A percentile compares a stretch with the other conserved stretches of the same genome.
Conservation (phyloP, 2,888 invertebrate genomes). For the Mesorhabditis sp. region DNA sequence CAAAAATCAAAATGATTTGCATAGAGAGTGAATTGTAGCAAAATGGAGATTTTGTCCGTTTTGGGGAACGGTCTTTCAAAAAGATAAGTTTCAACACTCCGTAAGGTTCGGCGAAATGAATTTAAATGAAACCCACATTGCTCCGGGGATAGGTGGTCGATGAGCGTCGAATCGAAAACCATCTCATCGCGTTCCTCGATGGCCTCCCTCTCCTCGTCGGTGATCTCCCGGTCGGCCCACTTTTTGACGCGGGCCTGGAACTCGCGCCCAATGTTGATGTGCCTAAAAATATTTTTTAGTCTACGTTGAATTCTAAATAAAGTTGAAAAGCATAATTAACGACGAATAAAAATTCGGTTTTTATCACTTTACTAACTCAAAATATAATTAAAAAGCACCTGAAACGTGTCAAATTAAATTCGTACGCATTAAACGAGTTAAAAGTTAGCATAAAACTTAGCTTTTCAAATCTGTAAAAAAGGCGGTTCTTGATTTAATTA, state of each 20-base stretch:
- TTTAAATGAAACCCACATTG: constrained; percentile 23
- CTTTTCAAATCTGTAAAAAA: not conserved
- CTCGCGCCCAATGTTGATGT: constrained; percentile 31
- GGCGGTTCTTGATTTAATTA: not conserved
- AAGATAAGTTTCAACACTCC: no score
- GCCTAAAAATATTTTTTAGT: constrained; percentile 21
- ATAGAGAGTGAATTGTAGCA: no score
- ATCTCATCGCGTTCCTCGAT: constrained; percentile 50
- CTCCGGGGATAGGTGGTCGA: constrained; percentile 41
- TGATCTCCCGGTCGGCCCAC: constrained; percentile 51
- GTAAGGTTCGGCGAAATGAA: no score
- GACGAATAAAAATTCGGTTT: not conserved
- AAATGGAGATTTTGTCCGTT: no score
- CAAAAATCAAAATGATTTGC: no score
- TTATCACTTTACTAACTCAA: not conserved
- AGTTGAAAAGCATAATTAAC: not conserved
- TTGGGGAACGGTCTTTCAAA: no score
- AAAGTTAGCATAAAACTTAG: not conserved
- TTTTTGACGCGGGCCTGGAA: constrained; percentile 55
- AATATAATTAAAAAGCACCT: not conserved
- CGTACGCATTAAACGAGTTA: no score
- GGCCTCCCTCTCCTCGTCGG: constrained; percentile 34
- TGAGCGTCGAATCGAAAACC: constrained; percentile 41
- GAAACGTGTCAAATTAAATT: no score
- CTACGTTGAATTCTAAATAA: no score